Evolutionary conservation across 2,888 invertebrate genomes (phyloP).

Genomic region (Chaitophorus viminalis): DNA sequence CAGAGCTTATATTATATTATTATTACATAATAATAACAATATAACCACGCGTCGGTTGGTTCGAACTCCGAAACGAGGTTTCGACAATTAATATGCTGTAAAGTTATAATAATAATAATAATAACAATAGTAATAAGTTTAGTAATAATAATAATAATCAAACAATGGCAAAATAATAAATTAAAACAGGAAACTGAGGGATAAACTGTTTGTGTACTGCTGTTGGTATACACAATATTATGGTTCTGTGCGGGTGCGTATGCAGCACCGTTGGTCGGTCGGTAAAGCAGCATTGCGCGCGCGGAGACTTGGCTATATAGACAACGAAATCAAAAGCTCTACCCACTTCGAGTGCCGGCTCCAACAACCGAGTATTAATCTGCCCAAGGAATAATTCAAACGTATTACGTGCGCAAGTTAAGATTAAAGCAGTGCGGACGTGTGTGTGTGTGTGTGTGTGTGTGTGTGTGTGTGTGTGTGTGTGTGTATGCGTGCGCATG

Average conservation of each 20-base stretch:
- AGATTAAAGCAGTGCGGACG: not conserved
- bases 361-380: no score
- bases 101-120: not conserved
- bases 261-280: no score
- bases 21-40: not conserved
- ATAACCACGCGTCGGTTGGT: not conserved
- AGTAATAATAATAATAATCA: not conserved
- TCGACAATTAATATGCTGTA: not conserved
- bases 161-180: conserved; percentile 23
- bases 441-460: not conserved
- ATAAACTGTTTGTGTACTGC: not conserved
- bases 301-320: no score
- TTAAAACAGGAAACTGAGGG: not conserved
- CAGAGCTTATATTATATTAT: not conserved
- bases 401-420: not conserved
- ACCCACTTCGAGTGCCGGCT: no score
- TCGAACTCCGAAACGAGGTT: not conserved
- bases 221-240: no score
- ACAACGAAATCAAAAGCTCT: no score
- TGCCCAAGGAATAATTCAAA: no score
- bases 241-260: no score
- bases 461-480: no score
- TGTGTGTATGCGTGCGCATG: not conserved
- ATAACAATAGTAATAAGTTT: no score
- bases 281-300: no score